Base-by-base conservation (phyloP, 1,140 invertebrate genomes). In the Apocrypta bakeri region DNA sequence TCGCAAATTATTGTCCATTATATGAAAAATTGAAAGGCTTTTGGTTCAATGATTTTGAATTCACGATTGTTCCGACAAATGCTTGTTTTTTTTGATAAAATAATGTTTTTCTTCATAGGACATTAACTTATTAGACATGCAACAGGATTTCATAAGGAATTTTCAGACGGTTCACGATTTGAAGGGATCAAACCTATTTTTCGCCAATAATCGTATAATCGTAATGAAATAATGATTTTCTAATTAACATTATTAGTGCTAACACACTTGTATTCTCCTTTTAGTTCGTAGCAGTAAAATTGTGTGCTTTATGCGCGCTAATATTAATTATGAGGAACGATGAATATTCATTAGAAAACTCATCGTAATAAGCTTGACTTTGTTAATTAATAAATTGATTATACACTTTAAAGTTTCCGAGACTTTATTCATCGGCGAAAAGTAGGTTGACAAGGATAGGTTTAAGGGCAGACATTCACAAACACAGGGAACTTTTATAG, bases 401-500 rank as follows among this genome's bases (percentile, higher is more conserved):
- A 14, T 25, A 9, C n/a, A 66, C 11, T 29, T 14, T 64, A 64
- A 25, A 64, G n/a, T 64, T 9, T 64, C 2, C 9, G 1, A 9
- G 7, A 64, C 63, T 64, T 25, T 8, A 17, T 31, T 37, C 37
- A 21, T 73, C 33, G 33, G 77, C 77, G 77, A 83, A 79, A 83
- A 83, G 77, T 79, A 63, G 40, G 61, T 68, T 27, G 6, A 79
- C 63, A 27, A 69, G 90, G 90, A 91, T 86, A 78, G 88, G 90
- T 83, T n/a, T 81, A 81, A 85, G 88, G 88, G 85, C 56, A 90
- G 88, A 91, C 90, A 91, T 87, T 89, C 90, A 91, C 89, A 90
- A 90, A 91, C 90, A 91, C 90, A 84, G 87, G 89, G 88, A 90
- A 85, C 87, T 91, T 91, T 91, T 90, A 90, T 91, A 91, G 88